Percentiles rank a stretch among this genome's conserved stretches.
These are phyloP conservation scores for Drosophila ezoana DNA, from an alignment of 2,888 invertebrate genomes.

Conservation along the genomic window DNA sequence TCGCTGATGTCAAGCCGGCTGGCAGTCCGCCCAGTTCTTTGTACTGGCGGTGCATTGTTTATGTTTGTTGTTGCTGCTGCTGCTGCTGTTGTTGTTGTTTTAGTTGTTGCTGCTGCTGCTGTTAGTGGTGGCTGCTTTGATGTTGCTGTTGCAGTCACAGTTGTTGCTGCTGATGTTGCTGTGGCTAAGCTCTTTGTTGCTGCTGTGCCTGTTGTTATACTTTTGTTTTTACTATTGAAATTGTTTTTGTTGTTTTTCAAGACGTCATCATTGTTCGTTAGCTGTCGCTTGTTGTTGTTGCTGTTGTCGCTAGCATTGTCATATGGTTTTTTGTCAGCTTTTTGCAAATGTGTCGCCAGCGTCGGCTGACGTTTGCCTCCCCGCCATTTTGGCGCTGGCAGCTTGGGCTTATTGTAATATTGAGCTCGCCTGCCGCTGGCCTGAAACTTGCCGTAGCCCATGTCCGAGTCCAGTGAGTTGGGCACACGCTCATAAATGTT, in stretches of 20 bases:
- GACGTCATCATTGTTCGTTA: constrained; percentile 68
- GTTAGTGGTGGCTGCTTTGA: constrained; percentile 19
- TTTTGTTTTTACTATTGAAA: constrained; percentile 72
- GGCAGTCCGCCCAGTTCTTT: constrained; percentile 75
- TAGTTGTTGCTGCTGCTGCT: constrained; percentile 26
- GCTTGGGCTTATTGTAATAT: constrained; percentile 58
- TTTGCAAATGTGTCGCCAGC: constrained; percentile 45
- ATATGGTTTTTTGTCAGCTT: constrained; percentile 76
- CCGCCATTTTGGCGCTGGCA: constrained; percentile 82
- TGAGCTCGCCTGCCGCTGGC: constrained; percentile 22
- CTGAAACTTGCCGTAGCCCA: constrained; percentile 19
- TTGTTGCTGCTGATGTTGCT: constrained; percentile 37
- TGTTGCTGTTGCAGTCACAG: constrained; percentile 17
- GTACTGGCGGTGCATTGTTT: constrained; percentile 60
- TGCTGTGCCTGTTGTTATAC: constrained; percentile 59
- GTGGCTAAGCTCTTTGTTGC: constrained; percentile 43
- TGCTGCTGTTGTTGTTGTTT: constrained; percentile 35
- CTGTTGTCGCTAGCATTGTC: constrained; percentile 61
- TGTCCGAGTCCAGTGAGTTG: constrained; percentile 58
- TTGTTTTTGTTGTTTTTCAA: constrained; percentile 70
- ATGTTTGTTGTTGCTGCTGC: constrained; percentile 31
- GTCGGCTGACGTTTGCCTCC: constrained; percentile 60
- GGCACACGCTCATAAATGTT: constrained; percentile 83
- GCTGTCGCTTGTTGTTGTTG: constrained; percentile 63
- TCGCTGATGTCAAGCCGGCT: constrained; percentile 83